These are phyloP conservation scores for Lottia gigantea DNA, from an alignment of 2,888 invertebrate species.

Conservation along the genomic window DNA sequence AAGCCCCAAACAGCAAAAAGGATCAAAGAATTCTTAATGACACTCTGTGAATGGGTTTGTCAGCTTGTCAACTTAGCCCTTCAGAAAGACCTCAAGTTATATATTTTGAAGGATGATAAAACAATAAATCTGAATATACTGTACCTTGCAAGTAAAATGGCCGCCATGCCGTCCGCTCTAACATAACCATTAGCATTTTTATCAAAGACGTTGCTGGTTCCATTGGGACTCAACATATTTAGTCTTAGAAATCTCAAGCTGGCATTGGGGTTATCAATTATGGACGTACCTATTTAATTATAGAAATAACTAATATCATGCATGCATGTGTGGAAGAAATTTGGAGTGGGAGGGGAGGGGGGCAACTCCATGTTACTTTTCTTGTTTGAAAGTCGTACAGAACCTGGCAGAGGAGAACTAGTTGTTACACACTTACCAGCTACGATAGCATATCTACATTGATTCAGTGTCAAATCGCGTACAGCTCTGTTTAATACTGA, in stretches of 20 bases:
- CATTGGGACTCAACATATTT: conserved; percentile 89
- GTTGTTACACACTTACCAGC: conserved; percentile 74
- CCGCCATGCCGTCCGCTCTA: conserved; percentile 44
- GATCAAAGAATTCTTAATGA: too few relatives aligned
- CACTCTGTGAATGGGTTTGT: too few relatives aligned
- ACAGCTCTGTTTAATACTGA: conserved; percentile 82
- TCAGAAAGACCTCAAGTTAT: neutral
- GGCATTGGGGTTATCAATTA: conserved; percentile 43
- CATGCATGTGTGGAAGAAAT: neutral
- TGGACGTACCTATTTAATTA: conserved; percentile 34
- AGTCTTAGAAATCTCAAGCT: conserved; percentile 92
- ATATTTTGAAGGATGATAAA: neutral
- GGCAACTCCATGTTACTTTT: too few relatives aligned
- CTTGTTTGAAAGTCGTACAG: too few relatives aligned
- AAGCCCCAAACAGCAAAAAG: too few relatives aligned
- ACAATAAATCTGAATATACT: neutral
- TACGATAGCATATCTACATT: conserved; percentile 92
- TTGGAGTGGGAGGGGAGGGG: neutral
- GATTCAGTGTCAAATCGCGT: conserved; percentile 71
- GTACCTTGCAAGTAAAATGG: conserved; percentile 43
- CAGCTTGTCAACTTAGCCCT: too few relatives aligned
- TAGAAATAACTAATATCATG: neutral
- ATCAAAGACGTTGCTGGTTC: conserved; percentile 92
- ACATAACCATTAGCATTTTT: conserved; percentile 68
- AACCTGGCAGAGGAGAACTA: too few relatives aligned